Base-by-base conservation (phyloP, 2,113 vertebrate genomes). In the Oreochromis spilurus region DNA sequence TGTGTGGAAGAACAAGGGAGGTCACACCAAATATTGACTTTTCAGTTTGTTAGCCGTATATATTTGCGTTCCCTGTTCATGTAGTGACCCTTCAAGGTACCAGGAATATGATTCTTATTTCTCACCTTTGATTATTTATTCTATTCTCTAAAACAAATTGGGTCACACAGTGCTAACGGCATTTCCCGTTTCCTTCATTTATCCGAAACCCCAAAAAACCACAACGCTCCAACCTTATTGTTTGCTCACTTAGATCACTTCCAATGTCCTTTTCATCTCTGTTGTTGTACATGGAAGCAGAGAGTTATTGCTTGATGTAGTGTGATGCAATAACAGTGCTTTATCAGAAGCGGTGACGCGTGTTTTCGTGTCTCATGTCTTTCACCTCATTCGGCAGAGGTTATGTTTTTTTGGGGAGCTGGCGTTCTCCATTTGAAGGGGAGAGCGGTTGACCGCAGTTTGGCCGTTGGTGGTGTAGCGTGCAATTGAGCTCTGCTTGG, bases 401-500 rank as follows among this genome's bases (percentile, higher is more conserved):
- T 93, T 82, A 43, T 93, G 92, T 94, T 94, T 87, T 93, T 79
- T 86, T 75, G 87, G 87, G 87, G 86, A 88, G 91, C 67, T 85
- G 60, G 89, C 60, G 75, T 86, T 88, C 88, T 87, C 90, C 84
- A 58, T 92, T 90, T 93, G 90, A 93, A 94, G 94, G 94, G 92
- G 90, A 89, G 65, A 83, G 94, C 72, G 93, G 93, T 96, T 87
- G 81, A 95, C 95, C 93, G 80, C 91, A 88, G 86, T 93, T 94
- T 95, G 95, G 94, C 93, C 53, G 84, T 82, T 84, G 89, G 91
- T 93, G 93, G 93, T 92, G 93, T 95, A 95, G 93, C 93, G 79
- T 96, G 95, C 94, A 92, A 86, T 84, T 89, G 91, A 94, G 94
- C 94, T 91, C 91, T 82, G 86, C 88, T 95, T 95, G 95, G 95